Conservation (phyloP, 2,797 vertebrate genomes). For the Eospalax fontanierii region DNA sequence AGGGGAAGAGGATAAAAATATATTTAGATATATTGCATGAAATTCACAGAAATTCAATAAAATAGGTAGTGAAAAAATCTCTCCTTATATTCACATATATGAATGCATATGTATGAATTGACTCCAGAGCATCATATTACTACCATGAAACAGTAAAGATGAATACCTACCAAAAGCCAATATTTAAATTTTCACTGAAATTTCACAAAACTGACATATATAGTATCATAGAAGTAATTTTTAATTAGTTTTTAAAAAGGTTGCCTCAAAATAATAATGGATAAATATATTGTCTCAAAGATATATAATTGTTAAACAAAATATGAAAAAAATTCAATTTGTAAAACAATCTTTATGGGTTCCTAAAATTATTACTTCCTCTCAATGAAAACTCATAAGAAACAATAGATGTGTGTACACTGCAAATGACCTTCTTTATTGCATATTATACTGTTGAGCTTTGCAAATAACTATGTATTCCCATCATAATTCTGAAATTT, state of each 20-base stretch:
- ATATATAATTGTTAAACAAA: not conserved
- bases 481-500: not conserved
- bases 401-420: not conserved
- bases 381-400: not conserved
- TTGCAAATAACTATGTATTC: not conserved
- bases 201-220: not conserved
- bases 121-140: constrained; percentile 14
- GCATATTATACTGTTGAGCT: not conserved
- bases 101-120: not conserved
- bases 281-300: not conserved
- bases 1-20: too few species aligned
- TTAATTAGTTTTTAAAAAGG: not conserved
- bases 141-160: not conserved
- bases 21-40: too few species aligned
- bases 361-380: not conserved
- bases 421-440: not conserved
- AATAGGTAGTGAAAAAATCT: too few species aligned
- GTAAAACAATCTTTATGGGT: not conserved
- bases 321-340: not conserved
- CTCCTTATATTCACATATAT: not conserved
- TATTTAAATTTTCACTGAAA: not conserved
- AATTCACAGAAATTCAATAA: too few species aligned
- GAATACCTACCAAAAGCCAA: not conserved
- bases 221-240: not conserved
- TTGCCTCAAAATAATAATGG: not conserved